Base-by-base conservation (phyloP, 2,797 vertebrate species). In the Mastacembelus armatus region DNA sequence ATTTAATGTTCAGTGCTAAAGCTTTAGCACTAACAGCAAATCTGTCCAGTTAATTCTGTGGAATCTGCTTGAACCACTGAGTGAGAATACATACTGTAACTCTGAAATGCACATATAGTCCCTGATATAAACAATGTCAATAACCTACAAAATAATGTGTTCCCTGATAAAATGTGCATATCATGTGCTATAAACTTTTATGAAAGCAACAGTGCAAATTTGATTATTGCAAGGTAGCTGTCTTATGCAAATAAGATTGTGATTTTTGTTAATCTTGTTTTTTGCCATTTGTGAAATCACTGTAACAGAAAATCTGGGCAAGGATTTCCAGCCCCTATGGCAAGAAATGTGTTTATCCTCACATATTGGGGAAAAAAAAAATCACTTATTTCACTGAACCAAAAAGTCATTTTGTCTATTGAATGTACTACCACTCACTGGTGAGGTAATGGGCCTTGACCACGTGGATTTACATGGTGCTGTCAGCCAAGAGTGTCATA, bases 381-480 rank as follows among this genome's bases (percentile, higher is more conserved):
- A 42, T 66, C 66, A 83, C 67, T 84, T 77, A 69, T 71, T 84
- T 80, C 84, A 85, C 75, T 83, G 60, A 82, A 88, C 57, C 84
- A 83, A 79, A 88, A 89, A 74, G 66, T 82, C 1, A 82, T 89
- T 86, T 82, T 77, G 73, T 82, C 38, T 72, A 77, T 69, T 85
- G 78, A 88, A 86, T 83, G 71, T 78, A 77, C 75, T 76, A 78
- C 70, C 80, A 75, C 83, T 87, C 80, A 74, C 80, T 89, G 77
- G 47, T 64, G 68, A 80, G 62, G 79, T 89, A 92, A 92, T 91
- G 89, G 81, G 49, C 85, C 90, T 73, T 88, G 89, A 89, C 85
- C 76, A 71, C 75, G 63, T 68, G 71, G 84, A 88, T 90, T 90
- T 88, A 87, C 81, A 84, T 58, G 19, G 71, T 55, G 77, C 78